These are phyloP conservation scores for Chelon labrosus DNA, from an alignment of 2,797 vertebrate genomes.

Conservation along the genomic window DNA sequence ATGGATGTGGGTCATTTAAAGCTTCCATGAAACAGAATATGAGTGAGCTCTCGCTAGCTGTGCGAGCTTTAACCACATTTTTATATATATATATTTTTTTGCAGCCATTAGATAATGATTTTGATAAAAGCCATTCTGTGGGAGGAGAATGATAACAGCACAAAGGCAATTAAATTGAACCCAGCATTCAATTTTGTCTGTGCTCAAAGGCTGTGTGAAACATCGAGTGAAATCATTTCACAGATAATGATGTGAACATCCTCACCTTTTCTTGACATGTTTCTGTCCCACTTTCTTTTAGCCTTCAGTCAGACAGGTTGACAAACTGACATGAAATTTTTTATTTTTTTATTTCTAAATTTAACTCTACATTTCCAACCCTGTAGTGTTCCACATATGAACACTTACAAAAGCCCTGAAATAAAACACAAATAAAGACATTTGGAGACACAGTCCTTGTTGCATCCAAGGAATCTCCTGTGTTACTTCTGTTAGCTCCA, in stretches of 20 bases:
- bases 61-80: slow-evolving; percentile 59
- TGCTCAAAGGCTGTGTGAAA: slow-evolving; percentile 64
- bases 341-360: slow-evolving; percentile 4
- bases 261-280: slow-evolving; percentile 60
- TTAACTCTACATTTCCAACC: slow-evolving; percentile 30
- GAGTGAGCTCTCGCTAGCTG: slow-evolving; percentile 69
- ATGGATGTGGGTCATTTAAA: slow-evolving; percentile 75
- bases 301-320: slow-evolving; percentile 46
- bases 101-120: slow-evolving; percentile 80
- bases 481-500: slow-evolving; percentile 31
- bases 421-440: slow-evolving; percentile 52
- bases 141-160: slow-evolving; percentile 70
- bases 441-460: slow-evolving; percentile 42
- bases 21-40: slow-evolving; percentile 68
- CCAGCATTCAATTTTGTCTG: slow-evolving; percentile 68
- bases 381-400: slow-evolving; percentile 31
- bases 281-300: slow-evolving; percentile 55
- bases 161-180: slow-evolving; percentile 77
- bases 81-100: slow-evolving; percentile 21
- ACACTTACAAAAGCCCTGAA: slow-evolving; percentile 34
- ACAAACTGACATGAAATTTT: slow-evolving; percentile 46
- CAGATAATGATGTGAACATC: slow-evolving; percentile 62
- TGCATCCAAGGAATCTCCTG: slow-evolving; percentile 43
- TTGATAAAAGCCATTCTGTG: slow-evolving; percentile 79
- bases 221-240: slow-evolving; percentile 67